Percentiles rank a stretch among this genome's conserved stretches.
Conservation (phyloP, 2,113 vertebrate species). For the Phaetusa simplex region DNA sequence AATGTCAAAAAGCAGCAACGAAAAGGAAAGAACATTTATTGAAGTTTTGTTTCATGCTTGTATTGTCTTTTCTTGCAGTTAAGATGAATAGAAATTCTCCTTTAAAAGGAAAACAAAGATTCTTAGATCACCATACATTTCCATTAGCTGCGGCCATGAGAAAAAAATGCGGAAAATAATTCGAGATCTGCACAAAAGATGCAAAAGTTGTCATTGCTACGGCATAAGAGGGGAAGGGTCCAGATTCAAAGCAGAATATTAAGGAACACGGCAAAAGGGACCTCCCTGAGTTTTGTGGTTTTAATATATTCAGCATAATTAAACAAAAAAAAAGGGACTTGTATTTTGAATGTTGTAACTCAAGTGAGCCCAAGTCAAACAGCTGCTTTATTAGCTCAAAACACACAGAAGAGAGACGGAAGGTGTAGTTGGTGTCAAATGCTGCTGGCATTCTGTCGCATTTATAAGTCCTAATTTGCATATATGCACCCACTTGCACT, state of each 20-base stretch:
- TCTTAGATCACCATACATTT: not conserved
- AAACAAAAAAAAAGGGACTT: not conserved
- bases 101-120: not conserved
- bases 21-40: not conserved
- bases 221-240: not conserved
- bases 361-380: not conserved
- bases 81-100: not conserved
- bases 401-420: not conserved
- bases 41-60: not conserved
- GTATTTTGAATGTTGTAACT: not conserved
- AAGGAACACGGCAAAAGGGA: not conserved
- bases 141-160: not conserved
- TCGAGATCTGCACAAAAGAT: not conserved
- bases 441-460: not conserved
- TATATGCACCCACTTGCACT: not conserved
- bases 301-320: not conserved
- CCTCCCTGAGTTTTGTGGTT: not conserved
- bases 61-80: not conserved
- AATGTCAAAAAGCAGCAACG: not conserved
- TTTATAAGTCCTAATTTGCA: conserved; percentile 26
- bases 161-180: not conserved
- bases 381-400: conserved; percentile 4
- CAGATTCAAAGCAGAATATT: not conserved
- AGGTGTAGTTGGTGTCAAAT: not conserved
- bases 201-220: not conserved